Base-by-base conservation (phyloP, 2,888 invertebrate genomes). In the Meteorus colon region DNA sequence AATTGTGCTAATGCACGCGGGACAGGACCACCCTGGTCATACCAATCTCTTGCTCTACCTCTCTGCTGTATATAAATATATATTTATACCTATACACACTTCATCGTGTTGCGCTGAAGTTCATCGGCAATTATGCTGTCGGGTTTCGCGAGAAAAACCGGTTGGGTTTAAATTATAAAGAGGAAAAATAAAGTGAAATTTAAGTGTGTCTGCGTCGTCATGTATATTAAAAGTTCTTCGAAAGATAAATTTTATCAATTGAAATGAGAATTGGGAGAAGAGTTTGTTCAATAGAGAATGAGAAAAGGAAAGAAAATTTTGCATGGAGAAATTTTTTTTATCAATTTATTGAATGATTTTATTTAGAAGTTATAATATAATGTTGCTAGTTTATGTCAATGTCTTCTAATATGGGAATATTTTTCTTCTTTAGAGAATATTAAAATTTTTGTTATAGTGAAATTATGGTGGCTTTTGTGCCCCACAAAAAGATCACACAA, bases 51-150 rank as follows among this genome's bases (percentile, higher is more conserved):
- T 48, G 48, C 48, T 48, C 48, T 16, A 4, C 41, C 41, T 2
- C 34, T 34, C 12, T 41, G 41, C 8, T 41, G 12, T 41, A 55
- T 19, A 19, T 55, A 55, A 5, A 55, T 19, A 19, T 55, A 55
- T 55, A 55, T 55, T 4, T 55, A 19, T 55, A 55, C 5, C 19
- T 8, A 55, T 55, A 55, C 19, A 24, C 55, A 55, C 55, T 19
- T 55, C 55, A 55, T 55, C 55, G 55, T 19, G 55, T 55, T 62
- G 69, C 48, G 68, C 62, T 69, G 34, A 70, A 70, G 69, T 70
- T 75, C 75, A 69, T 75, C 63, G 70, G 65, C 70, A 70, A 75
- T 75, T 75, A 75, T 75, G 37, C 70, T 75, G 75, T 75, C 70
- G 75, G 55, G 70, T 63, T 31, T 60, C 14, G 67, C 67, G 65